Base-by-base conservation (phyloP, 1,140 invertebrate genomes). In the Batillaria attramentaria region DNA sequence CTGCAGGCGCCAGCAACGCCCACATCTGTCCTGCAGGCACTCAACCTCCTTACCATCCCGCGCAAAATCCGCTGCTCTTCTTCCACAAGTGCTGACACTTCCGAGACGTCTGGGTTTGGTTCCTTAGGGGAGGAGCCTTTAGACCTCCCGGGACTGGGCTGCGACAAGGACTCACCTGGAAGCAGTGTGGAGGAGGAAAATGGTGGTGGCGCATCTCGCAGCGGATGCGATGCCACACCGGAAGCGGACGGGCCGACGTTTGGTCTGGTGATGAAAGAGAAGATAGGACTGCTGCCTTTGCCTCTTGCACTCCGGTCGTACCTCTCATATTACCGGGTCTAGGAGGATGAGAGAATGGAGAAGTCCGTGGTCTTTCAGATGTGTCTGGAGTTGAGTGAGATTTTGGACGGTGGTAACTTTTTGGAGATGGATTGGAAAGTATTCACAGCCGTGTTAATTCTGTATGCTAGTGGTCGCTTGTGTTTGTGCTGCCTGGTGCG, bases 291-390 rank as follows among this genome's bases (percentile, higher is more conserved):
- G 43, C 88, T 94, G 72, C 93, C 93, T 31, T 81, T 94, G 39
- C 93, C 93, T 50, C 87, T 89, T 24, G 85, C 91, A 31, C 86
- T 94, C 57, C 93, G 93, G 81, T 65, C 91, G 37, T 94, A 92
- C 81, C 85, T 94, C 62, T 93, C 93, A 83, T 93, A 92, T 78
- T 91, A 93, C 80, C 85, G 89, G 77, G 79, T 84, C 33, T 87
- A 60, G 75, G 10, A 95, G 94, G n/a, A n/a, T 16, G 37, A 41
- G 66, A n/a, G 37, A 8, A 35, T 8, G 16, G 18, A 20, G 6
- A 20, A 65, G n/a, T 65, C 62, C 62, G 37, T 13, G 62, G 62
- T 65, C 62, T 65, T 65, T 65, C 62, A 65, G 3, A 8, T 65
- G 16, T 33, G 62, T 65, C 31, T 10, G 18, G 20, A 62, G 13